phyloP scores from a whole-genome alignment of 2,888 invertebrate genomes.

The Acrobasis repandana region DNA sequence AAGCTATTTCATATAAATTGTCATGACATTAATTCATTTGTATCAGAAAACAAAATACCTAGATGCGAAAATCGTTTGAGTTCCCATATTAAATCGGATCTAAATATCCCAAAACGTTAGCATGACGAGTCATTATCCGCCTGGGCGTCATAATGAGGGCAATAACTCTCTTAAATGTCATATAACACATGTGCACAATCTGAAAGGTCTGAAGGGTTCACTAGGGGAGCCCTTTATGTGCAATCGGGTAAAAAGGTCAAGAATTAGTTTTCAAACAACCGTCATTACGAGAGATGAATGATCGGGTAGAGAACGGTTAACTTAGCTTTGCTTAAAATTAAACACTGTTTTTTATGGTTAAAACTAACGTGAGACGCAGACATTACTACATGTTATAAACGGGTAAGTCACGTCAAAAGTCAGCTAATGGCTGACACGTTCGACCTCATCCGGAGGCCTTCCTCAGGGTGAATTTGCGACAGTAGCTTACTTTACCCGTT shows the following conservation, averaged over 20 bases:
- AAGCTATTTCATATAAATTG: no score
- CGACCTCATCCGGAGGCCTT: no score
- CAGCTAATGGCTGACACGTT: no score
- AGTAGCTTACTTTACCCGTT: no score
- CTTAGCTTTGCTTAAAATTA: background rate
- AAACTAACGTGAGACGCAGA: no score
- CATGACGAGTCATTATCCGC: constrained; percentile 17
- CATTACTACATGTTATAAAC: no score
- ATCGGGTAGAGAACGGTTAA: constrained; percentile 8
- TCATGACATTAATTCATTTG: no score
- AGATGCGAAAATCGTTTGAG: no score
- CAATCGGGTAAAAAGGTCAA: constrained; percentile 49
- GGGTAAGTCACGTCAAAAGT: no score
- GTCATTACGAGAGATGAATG: constrained; percentile 35
- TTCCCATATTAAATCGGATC: constrained; percentile 1
- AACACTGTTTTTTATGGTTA: background rate
- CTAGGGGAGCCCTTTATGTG: constrained; percentile 41
- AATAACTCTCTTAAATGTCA: constrained; percentile 60
- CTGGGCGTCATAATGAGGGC: constrained; percentile 51
- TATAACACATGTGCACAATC: constrained; percentile 56
- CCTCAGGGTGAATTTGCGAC: no score
- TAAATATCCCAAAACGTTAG: constrained; percentile 16
- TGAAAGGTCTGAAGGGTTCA: constrained; percentile 52
- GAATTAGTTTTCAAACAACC: constrained; percentile 50
- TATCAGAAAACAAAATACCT: no score